phyloP scores from a whole-genome alignment of 2,113 vertebrate species.

The Nerophis lumbriciformis region DNA sequence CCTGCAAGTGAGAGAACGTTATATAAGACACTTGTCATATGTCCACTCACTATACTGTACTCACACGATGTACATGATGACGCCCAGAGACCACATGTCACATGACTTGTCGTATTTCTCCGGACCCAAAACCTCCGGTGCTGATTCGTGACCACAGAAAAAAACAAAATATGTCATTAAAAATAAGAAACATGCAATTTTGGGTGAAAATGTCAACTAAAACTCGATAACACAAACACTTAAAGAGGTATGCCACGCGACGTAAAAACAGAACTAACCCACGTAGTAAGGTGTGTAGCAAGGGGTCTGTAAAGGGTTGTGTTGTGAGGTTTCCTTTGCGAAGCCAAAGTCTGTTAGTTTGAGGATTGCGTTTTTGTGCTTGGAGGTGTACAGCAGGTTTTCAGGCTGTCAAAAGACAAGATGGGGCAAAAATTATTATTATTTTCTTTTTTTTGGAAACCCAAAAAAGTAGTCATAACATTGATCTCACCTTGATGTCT shows the following conservation, averaged over 20 bases:
- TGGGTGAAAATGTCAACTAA: background rate
- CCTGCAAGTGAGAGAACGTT: slow-evolving; percentile 54
- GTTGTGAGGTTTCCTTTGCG: slow-evolving; percentile 91
- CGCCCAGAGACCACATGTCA: slow-evolving; percentile 98
- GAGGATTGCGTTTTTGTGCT: slow-evolving; percentile 78
- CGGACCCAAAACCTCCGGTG: slow-evolving; percentile 94
- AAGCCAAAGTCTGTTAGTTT: slow-evolving; percentile 98
- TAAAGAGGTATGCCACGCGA: background rate
- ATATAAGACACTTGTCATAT: background rate
- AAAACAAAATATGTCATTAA: background rate
- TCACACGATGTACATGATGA: slow-evolving; percentile 99
- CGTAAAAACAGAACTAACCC: slow-evolving; percentile 72
- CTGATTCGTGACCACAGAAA: slow-evolving; percentile 59
- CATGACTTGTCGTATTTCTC: slow-evolving; percentile 99
- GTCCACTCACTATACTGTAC: slow-evolving; percentile 51
- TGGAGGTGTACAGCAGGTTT: slow-evolving; percentile 90
- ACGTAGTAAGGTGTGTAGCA: slow-evolving; percentile 98
- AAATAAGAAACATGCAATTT: background rate
- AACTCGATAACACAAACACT: background rate
- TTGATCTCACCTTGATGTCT: slow-evolving; percentile 86
- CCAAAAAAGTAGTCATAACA: too few relatives aligned
- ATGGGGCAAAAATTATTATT: background rate
- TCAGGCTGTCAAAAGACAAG: slow-evolving; percentile 77
- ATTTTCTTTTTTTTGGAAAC: background rate
- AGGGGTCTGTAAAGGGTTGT: slow-evolving; percentile 92